These are phyloP conservation scores for Drosophila pandora DNA, from an alignment of 1,140 invertebrate genomes.

Conservation along the genomic window DNA sequence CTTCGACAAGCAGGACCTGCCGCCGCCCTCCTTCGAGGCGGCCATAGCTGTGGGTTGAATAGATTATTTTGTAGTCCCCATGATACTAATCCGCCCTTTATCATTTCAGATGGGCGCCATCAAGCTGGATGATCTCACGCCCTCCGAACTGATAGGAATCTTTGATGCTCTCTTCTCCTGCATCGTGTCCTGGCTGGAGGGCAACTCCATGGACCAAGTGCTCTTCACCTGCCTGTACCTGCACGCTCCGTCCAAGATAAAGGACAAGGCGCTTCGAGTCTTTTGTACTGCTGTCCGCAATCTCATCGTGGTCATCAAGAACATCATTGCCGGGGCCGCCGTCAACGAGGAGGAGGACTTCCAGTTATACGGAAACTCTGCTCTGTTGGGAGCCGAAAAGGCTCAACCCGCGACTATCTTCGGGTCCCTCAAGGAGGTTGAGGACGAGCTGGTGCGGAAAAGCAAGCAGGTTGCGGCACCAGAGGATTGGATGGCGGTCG, in stretches of 20 bases:
- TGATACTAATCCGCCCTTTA: neutral
- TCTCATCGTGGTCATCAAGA: constrained; percentile 94
- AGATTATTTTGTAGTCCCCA: neutral
- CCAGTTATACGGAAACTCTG: constrained; percentile 94
- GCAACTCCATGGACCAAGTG: constrained; percentile 97
- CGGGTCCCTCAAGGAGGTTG: constrained; percentile 94
- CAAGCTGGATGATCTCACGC: constrained; percentile 90
- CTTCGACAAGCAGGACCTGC: constrained; percentile 93
- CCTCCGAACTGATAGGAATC: constrained; percentile 92
- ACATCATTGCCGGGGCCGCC: constrained; percentile 93
- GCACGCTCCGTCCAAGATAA: constrained; percentile 94
- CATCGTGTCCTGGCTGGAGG: constrained; percentile 97
- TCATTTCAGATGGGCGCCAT: constrained; percentile 87
- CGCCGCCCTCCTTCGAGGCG: constrained; percentile 94
- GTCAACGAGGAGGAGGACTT: constrained; percentile 98
- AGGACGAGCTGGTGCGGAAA: constrained; percentile 94
- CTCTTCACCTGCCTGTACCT: constrained; percentile 98
- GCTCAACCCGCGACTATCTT: constrained; percentile 92
- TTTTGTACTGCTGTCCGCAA: constrained; percentile 96
- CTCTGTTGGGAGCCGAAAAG: constrained; percentile 93
- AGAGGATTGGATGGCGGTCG: constrained; percentile 86
- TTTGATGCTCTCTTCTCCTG: constrained; percentile 97
- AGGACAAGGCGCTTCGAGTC: constrained; percentile 92
- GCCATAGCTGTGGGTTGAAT: constrained; percentile 88
- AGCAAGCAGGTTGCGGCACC: constrained; percentile 86